Evolutionary conservation across 2,113 vertebrate genomes (phyloP).

Genomic region (Rhombomys opimus): DNA sequence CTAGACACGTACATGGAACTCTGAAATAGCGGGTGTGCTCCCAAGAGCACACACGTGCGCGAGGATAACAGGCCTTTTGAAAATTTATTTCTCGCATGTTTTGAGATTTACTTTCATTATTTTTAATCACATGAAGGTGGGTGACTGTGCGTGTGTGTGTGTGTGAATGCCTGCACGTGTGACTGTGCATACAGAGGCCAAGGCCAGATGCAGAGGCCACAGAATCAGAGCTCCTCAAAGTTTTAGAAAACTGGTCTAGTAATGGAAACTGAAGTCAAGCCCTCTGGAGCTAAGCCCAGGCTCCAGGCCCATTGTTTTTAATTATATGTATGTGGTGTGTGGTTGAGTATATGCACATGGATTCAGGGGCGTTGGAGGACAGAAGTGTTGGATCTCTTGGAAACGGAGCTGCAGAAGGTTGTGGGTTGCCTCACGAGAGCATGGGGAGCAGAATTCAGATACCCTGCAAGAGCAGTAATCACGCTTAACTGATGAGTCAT

Average conservation of each 20-base stretch:
- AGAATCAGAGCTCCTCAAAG: neutral
- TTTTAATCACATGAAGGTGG: neutral
- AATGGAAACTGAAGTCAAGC: neutral
- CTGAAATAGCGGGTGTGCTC: neutral
- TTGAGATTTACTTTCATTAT: neutral
- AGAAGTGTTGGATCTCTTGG: neutral
- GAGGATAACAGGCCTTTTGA: neutral
- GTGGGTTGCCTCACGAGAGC: neutral
- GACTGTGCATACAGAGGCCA: neutral
- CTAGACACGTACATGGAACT: neutral
- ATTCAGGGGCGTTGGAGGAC: neutral
- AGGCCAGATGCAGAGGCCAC: neutral
- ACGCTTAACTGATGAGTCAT: neutral
- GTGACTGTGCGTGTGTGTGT: neutral
- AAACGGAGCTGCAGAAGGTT: neutral
- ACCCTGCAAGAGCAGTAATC: neutral
- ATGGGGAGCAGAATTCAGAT: neutral
- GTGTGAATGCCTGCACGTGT: neutral
- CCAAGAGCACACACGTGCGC: neutral
- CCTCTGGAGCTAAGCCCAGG: neutral
- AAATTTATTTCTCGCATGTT: neutral
- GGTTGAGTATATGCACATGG: neutral
- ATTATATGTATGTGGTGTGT: too few species aligned
- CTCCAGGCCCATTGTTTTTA: too few species aligned
- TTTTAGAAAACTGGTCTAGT: neutral